phyloP scores from a whole-genome alignment of 2,888 invertebrate species.

The Drosophila demipolita region DNA sequence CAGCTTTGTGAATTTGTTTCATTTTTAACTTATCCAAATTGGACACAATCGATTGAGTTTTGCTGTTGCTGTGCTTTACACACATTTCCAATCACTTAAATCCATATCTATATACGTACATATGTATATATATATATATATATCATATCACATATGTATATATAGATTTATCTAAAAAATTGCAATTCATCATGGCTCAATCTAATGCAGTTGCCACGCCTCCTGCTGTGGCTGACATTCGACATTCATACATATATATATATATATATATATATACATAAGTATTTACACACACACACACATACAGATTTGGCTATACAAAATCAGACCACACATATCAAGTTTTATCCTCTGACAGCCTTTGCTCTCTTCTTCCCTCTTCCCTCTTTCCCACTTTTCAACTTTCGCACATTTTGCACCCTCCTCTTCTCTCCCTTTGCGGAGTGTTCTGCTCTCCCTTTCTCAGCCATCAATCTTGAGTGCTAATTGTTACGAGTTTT shows the following conservation, averaged over 20 bases:
- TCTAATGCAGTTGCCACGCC: slow-evolving; percentile 24
- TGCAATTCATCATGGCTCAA: slow-evolving; percentile 20
- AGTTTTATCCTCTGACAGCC: slow-evolving; percentile 12
- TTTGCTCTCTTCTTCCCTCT: neutral
- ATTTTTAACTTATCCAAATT: neutral
- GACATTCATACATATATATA: neutral
- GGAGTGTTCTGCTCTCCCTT: slow-evolving; percentile 12
- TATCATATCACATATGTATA: too few species aligned
- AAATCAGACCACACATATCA: slow-evolving; percentile 41
- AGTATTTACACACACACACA: neutral
- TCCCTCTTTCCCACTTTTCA: neutral
- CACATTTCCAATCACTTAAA: slow-evolving; percentile 2
- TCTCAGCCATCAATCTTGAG: slow-evolving; percentile 69
- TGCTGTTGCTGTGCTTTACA: neutral
- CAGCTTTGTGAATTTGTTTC: neutral
- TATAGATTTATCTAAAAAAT: neutral
- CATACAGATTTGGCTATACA: slow-evolving; percentile 1
- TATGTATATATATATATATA: neutral
- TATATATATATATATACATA: neutral
- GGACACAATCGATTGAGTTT: neutral
- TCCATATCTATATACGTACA: neutral
- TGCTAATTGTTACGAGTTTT: slow-evolving; percentile 77
- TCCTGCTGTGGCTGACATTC: slow-evolving; percentile 8
- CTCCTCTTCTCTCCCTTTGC: slow-evolving; percentile 16
- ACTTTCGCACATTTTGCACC: slow-evolving; percentile 16